A percentile compares a stretch with the other conserved stretches of the same genome.
phyloP scores from a whole-genome alignment of 1,140 invertebrate genomes.

The Lordiphosa clarofinis region DNA sequence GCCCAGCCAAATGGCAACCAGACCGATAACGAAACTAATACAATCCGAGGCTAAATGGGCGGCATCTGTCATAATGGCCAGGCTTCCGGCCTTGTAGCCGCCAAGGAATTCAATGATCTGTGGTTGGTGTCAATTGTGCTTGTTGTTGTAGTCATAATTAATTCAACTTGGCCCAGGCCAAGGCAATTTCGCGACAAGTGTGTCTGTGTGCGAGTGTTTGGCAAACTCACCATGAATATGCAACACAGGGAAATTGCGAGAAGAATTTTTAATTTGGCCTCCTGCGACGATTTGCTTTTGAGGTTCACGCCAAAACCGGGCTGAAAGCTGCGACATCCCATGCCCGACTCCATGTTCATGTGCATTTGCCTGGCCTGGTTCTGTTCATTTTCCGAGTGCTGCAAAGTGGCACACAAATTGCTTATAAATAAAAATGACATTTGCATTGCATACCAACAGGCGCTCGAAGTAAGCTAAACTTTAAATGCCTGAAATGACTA shows the following conservation, averaged over 20 bases:
- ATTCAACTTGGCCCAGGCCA: conserved; percentile 24
- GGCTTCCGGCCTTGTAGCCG: conserved; percentile 88
- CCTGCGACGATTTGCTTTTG: conserved; percentile 80
- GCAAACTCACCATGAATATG: conserved; percentile 85
- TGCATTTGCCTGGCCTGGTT: conserved; percentile 1
- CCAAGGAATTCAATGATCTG: conserved; percentile 86
- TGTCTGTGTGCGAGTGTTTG: no score
- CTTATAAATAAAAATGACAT: conserved; percentile 44
- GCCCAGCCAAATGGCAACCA: conserved; percentile 87
- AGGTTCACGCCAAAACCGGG: conserved; percentile 67
- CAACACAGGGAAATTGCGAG: conserved; percentile 83
- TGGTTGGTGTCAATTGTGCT: conserved; percentile 25
- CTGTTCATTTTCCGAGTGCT: conserved; percentile 36
- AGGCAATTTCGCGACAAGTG: conserved; percentile 8
- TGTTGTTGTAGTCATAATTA: conserved; percentile 45
- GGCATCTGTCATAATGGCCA: conserved; percentile 91
- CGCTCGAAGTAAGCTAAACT: conserved; percentile 1
- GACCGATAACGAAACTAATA: conserved; percentile 88
- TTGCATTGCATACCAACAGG: conserved; percentile 33
- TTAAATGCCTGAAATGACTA: conserved; percentile 5
- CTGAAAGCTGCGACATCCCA: conserved; percentile 47
- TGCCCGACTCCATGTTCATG: conserved; percentile 12
- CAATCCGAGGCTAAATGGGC: conserved; percentile 92
- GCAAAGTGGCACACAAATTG: conserved; percentile 38
- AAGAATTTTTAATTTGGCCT: conserved; percentile 82